Conservation (phyloP, 2,888 invertebrate genomes). For the Glyphotaelius pellucidus region DNA sequence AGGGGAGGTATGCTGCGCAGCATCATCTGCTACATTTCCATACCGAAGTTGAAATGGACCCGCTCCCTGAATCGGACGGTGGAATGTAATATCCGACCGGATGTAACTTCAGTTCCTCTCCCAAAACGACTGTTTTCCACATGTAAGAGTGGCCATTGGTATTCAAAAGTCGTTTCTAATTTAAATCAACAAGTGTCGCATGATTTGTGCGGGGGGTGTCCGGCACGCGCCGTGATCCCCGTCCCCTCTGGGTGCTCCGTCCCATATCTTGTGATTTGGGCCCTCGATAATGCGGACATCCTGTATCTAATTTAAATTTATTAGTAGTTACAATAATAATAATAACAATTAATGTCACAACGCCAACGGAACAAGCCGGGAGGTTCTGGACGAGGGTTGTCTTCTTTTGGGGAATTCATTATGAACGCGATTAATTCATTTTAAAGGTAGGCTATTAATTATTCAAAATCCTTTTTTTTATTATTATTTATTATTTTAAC, state of each 20-base stretch:
- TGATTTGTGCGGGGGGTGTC: slow-evolving; percentile 27
- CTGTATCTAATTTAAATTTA: background rate
- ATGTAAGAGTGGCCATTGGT: slow-evolving; percentile 43
- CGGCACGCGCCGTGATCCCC: background rate
- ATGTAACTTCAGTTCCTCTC: slow-evolving; percentile 33
- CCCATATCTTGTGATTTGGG: background rate
- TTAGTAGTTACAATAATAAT: background rate
- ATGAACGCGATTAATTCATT: background rate
- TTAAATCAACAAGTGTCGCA: slow-evolving; percentile 48
- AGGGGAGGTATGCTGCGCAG: background rate
- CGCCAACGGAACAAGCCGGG: no score
- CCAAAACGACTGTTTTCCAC: slow-evolving; percentile 26
- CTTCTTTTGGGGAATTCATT: background rate
- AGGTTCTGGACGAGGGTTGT: background rate
- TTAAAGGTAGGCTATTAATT: background rate
- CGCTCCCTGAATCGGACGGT: slow-evolving; percentile 19
- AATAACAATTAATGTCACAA: background rate
- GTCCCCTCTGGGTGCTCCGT: background rate
- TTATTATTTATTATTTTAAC: no score
- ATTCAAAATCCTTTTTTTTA: no score
- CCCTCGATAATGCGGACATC: background rate
- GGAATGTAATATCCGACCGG: slow-evolving; percentile 49
- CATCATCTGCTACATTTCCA: slow-evolving; percentile 5
- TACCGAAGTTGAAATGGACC: slow-evolving; percentile 26
- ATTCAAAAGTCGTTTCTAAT: slow-evolving; percentile 43